Evolutionary conservation across 2,888 invertebrate genomes (phyloP).

Genomic region (Subacronicta megacephala): DNA sequence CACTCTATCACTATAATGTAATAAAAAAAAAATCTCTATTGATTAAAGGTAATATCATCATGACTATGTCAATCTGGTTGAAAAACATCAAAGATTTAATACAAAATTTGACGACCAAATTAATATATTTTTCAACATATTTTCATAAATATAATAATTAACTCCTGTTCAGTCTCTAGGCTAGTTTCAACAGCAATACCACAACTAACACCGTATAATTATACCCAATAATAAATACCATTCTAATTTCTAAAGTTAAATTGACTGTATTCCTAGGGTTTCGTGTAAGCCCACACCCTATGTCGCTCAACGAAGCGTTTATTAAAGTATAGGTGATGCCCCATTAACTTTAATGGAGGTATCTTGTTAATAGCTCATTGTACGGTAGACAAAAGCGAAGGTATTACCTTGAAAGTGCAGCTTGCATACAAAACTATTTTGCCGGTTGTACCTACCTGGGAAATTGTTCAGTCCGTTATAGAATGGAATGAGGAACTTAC

Average conservation of each 20-base stretch:
- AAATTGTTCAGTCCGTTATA: neutral
- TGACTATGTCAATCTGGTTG: too few relatives aligned
- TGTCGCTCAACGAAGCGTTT: constrained; percentile 33
- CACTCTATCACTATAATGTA: too few relatives aligned
- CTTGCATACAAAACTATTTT: neutral
- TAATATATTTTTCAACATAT: too few relatives aligned
- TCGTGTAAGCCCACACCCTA: constrained; percentile 3
- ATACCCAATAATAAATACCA: neutral
- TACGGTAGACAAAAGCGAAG: constrained; percentile 3
- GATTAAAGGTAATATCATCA: too few relatives aligned
- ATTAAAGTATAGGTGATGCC: constrained; percentile 25
- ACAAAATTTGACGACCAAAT: too few relatives aligned
- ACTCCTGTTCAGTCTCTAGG: too few relatives aligned
- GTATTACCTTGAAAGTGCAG: neutral
- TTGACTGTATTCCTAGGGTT: constrained; percentile 3
- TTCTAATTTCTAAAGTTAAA: constrained; percentile 1
- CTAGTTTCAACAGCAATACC: too few relatives aligned
- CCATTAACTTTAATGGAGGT: constrained; percentile 31
- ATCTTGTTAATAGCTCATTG: constrained; percentile 26
- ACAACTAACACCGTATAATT: too few relatives aligned
- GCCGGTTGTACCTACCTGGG: neutral
- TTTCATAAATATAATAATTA: too few relatives aligned
- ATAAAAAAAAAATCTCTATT: too few relatives aligned
- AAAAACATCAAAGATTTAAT: too few relatives aligned
- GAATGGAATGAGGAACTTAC: too few relatives aligned